Evolutionary conservation across 92 coral and sea anemone species (phyloP).

Genomic region (Porites divaricata): DNA sequence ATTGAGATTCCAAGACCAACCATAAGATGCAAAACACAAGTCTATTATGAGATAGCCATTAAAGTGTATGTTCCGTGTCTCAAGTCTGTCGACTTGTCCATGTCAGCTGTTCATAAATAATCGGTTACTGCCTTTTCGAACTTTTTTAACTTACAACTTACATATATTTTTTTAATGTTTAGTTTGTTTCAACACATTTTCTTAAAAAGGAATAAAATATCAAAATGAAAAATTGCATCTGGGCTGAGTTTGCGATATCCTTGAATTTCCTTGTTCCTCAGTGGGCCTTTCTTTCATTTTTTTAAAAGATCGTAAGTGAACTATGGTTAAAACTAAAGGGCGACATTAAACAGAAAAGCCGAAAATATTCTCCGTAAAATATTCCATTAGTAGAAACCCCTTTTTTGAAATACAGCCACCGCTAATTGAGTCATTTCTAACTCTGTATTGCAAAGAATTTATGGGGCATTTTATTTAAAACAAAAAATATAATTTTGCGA

Average conservation of each 20-base stretch:
- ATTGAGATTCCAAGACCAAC: slow-evolving; percentile 29
- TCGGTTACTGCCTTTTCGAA: slow-evolving; percentile 23
- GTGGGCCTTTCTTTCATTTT: neutral
- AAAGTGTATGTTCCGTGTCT: slow-evolving; percentile 41
- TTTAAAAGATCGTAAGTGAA: slow-evolving; percentile 5
- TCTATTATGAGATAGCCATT: slow-evolving; percentile 31
- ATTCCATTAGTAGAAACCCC: slow-evolving; percentile 34
- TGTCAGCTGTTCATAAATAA: slow-evolving; percentile 43
- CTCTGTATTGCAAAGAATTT: slow-evolving; percentile 16
- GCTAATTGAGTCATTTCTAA: slow-evolving; percentile 49
- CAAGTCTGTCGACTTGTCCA: slow-evolving; percentile 28
- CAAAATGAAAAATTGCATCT: slow-evolving; percentile 11
- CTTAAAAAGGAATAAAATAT: slow-evolving; percentile 44
- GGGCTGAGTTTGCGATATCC: neutral
- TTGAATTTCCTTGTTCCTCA: slow-evolving; percentile 1
- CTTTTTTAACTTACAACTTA: slow-evolving; percentile 31
- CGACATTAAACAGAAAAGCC: slow-evolving; percentile 29
- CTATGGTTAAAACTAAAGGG: slow-evolving; percentile 21
- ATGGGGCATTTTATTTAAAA: slow-evolving; percentile 38
- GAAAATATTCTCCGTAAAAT: slow-evolving; percentile 11
- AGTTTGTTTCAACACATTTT: slow-evolving; percentile 38
- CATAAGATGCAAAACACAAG: slow-evolving; percentile 37
- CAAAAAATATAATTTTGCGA: slow-evolving; percentile 37
- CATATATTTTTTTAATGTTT: slow-evolving; percentile 32
- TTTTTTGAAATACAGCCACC: slow-evolving; percentile 17